Evolutionary conservation across 1,140 invertebrate genomes (phyloP).

Genomic region (Cephus cinctus): DNA sequence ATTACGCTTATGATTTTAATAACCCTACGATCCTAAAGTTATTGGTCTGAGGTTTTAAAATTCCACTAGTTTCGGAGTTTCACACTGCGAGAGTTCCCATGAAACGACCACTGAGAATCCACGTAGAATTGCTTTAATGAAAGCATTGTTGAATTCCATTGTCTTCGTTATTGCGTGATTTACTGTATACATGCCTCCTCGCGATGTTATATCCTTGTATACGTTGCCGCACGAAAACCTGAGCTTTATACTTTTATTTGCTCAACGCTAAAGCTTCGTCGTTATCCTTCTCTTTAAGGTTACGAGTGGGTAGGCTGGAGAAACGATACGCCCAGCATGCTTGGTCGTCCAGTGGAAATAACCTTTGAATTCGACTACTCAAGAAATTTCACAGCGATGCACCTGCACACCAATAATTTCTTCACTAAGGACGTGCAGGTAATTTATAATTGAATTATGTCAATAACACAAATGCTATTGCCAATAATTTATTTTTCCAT

Average conservation of each 20-base stretch:
- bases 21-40: no score
- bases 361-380: constrained; percentile 74
- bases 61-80: no score
- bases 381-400: constrained; percentile 73
- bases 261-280: neutral
- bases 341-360: constrained; percentile 64
- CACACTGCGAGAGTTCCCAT: no score
- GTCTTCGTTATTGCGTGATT: neutral
- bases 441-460: constrained; percentile 18
- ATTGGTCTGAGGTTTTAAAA: no score
- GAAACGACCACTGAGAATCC: no score
- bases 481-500: constrained; percentile 18
- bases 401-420: constrained; percentile 70
- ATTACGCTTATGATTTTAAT: no score
- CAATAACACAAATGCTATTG: neutral
- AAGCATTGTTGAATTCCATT: neutral
- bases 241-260: neutral
- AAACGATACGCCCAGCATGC: constrained; percentile 62
- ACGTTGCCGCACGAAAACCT: no score
- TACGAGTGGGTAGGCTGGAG: constrained; percentile 86
- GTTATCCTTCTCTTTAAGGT: constrained; percentile 57
- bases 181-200: no score
- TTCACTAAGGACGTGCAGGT: constrained; percentile 69
- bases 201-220: no score
- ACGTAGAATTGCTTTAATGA: neutral